Base-by-base conservation (phyloP, 1,140 invertebrate species). In the Euglossa dilemma region DNA sequence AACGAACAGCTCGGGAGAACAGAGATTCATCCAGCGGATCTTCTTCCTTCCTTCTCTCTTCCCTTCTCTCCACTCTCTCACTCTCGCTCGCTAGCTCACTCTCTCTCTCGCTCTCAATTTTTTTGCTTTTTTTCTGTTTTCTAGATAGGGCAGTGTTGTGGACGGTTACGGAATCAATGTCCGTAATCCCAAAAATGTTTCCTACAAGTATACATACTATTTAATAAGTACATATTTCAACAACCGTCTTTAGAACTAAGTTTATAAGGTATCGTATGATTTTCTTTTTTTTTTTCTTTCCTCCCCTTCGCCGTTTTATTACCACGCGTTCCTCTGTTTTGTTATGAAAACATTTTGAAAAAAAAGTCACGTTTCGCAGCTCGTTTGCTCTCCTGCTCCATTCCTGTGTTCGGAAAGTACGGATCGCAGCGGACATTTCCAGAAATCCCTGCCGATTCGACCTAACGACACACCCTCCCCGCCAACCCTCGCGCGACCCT, bases 211-310 rank as follows among this genome's bases (percentile, higher is more conserved):
- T 93, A 93, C 86, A 90, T 91, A 91, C 91, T 94, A 93, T 90
- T 91, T 92, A 92, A 93, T 92, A 93, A 93, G 87, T 93, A 93
- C 89, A 93, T 92, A 87, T 91, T 90, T 93, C 91, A 93, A 93
- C 92, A 93, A 93, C 91, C 90, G 90, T 92, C 89, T 90, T 91
- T 92, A 92, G 90, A 92, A 87, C 91, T 93, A 93, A 90, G 87
- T 93, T 90, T 90, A 92, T 92, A 90, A 83, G 80, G 85, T 89
- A 90, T 90, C 85, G 74, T 90, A 91, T 88, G 84, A 88, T 87
- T 76, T 74, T 45, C 56, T 36, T 61, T 64, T 18, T n/a, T 70
- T 28, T 83, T 63, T 11, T 18, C n/a, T n/a, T n/a, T n/a, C n/a
- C n/a, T n/a, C n/a, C n/a, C n/a, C n/a, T n/a, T n/a, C n/a, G n/a